phyloP scores from a whole-genome alignment of 2,113 vertebrate genomes.

The Petaurus breviceps region DNA sequence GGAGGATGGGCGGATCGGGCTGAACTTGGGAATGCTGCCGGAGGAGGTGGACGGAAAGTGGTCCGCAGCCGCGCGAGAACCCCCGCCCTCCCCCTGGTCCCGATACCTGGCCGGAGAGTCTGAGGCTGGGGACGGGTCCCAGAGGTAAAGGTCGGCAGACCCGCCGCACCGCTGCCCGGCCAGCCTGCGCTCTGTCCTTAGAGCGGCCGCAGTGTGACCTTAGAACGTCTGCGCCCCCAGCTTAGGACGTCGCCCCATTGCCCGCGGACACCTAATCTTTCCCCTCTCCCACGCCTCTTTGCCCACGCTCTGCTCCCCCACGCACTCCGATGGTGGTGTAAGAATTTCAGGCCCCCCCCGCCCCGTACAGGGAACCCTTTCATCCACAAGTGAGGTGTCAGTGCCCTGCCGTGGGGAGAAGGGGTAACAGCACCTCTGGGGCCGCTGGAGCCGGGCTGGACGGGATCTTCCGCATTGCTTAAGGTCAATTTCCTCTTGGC shows the following conservation, averaged over 20 bases:
- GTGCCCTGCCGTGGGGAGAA: not conserved
- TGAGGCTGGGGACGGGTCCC: not conserved
- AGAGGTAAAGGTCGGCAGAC: not conserved
- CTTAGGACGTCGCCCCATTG: not conserved
- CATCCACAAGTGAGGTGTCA: not conserved
- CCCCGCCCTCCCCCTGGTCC: no score
- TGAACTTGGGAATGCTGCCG: no score
- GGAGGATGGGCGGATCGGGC: no score
- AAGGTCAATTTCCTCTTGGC: not conserved
- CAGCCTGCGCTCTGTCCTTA: not conserved
- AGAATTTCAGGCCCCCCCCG: no score
- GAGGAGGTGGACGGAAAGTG: no score
- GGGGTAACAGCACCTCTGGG: not conserved
- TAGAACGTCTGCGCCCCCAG: not conserved
- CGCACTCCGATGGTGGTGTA: not conserved
- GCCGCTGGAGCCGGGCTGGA: not conserved
- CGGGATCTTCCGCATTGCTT: not conserved
- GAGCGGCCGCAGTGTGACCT: no score
- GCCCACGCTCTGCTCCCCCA: no score
- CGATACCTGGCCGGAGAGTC: not conserved
- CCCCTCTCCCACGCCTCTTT: no score
- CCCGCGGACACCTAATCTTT: no score
- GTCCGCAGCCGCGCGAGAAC: not conserved
- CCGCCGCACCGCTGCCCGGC: no score
- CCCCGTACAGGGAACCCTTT: not conserved